These are phyloP conservation scores for Sarcophaga subvicina DNA, from an alignment of 2,888 invertebrate species.

Conservation along the genomic window DNA sequence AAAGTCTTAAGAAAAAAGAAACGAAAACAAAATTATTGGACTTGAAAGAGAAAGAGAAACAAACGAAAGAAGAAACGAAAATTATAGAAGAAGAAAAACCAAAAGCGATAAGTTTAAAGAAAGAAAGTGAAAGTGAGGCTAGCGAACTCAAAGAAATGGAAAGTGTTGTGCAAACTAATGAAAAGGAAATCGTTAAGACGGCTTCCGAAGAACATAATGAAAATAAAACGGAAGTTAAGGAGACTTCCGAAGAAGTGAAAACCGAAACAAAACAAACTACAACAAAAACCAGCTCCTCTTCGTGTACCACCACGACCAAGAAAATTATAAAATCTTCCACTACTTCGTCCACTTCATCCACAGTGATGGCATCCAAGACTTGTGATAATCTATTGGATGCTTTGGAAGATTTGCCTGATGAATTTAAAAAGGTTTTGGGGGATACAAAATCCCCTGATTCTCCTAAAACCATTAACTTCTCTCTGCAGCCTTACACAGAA, in stretches of 20 bases:
- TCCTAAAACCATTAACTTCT: conserved; percentile 73
- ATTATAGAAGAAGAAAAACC: background rate
- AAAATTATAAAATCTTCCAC: conserved; percentile 71
- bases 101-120: conserved; percentile 6
- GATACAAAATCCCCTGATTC: conserved; percentile 11
- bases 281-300: conserved; percentile 59
- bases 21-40: conserved; percentile 54
- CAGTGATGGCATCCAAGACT: conserved; percentile 69
- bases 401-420: conserved; percentile 65
- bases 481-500: conserved; percentile 76
- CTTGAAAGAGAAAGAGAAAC: conserved; percentile 8
- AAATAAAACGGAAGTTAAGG: background rate
- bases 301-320: conserved; percentile 69
- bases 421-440: conserved; percentile 65
- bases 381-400: conserved; percentile 59
- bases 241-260: conserved; percentile 49
- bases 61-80: background rate
- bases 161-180: conserved; percentile 14
- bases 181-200: conserved; percentile 9
- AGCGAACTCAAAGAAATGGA: background rate
- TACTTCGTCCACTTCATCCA: conserved; percentile 66
- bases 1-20: conserved; percentile 57
- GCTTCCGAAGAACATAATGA: conserved; percentile 27
- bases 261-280: conserved; percentile 64
- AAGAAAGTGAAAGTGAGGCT: background rate